phyloP scores from a whole-genome alignment of 2,797 vertebrate species.

The Acropternis orthonyx region DNA sequence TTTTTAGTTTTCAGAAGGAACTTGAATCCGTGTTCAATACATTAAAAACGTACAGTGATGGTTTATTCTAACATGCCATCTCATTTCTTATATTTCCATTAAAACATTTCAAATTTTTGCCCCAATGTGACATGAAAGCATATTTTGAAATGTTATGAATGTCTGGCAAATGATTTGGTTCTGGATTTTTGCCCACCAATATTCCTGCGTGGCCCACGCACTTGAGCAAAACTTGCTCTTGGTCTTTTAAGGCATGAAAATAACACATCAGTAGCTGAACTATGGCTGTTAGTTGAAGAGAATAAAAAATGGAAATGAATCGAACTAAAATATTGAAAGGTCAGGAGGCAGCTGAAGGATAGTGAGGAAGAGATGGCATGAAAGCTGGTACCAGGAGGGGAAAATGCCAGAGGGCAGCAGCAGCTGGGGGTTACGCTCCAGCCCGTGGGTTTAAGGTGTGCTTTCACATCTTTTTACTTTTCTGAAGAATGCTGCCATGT shows the following conservation, averaged over 20 bases:
- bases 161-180: background rate
- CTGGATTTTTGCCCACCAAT: slow-evolving; percentile 35
- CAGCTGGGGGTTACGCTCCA: background rate
- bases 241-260: slow-evolving; percentile 6
- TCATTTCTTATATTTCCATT: slow-evolving; percentile 14
- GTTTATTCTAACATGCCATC: background rate
- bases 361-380: background rate
- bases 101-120: slow-evolving; percentile 16
- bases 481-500: background rate
- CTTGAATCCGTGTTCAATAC: background rate
- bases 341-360: background rate
- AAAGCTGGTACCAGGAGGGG: background rate
- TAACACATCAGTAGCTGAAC: background rate
- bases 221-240: background rate
- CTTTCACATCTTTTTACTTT: background rate
- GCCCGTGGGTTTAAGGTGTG: background rate
- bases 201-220: background rate
- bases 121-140: background rate
- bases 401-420: background rate
- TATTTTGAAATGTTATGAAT: slow-evolving; percentile 43
- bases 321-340: background rate
- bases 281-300: background rate
- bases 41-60: background rate
- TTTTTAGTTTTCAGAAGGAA: background rate
- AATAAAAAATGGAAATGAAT: background rate